Conservation (phyloP, 2,888 invertebrate species). For the Melolontha melolontha region DNA sequence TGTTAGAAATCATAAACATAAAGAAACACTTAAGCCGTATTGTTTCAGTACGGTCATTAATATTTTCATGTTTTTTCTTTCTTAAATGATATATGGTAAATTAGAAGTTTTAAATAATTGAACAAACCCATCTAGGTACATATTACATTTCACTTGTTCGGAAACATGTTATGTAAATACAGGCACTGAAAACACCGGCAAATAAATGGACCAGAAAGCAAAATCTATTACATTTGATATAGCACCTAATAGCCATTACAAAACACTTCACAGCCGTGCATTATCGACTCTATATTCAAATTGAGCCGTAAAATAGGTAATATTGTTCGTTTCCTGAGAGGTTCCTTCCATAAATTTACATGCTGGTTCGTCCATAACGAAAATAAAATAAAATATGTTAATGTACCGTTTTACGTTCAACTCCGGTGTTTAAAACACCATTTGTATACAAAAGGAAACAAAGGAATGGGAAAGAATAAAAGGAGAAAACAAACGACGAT, state of each 20-base stretch:
- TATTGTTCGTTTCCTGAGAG: slow-evolving; percentile 14
- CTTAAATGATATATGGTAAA: too few species aligned
- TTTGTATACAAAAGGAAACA: slow-evolving; percentile 40
- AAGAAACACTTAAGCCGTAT: too few species aligned
- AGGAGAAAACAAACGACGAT: slow-evolving; percentile 24
- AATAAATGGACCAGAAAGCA: too few species aligned
- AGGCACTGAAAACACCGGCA: too few species aligned
- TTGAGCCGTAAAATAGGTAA: slow-evolving; percentile 33
- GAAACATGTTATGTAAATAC: too few species aligned
- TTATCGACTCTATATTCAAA: slow-evolving; percentile 30
- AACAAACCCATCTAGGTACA: too few species aligned
- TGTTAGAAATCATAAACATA: too few species aligned
- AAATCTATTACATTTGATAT: background rate
- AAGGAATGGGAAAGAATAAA: slow-evolving; percentile 27
- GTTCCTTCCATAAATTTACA: slow-evolving; percentile 34
- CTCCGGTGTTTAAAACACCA: slow-evolving; percentile 31
- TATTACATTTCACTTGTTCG: too few species aligned
- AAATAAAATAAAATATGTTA: slow-evolving; percentile 40
- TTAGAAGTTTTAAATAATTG: too few species aligned
- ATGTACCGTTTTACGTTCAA: slow-evolving; percentile 35
- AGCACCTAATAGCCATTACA: slow-evolving; percentile 4
- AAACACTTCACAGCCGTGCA: slow-evolving; percentile 14
- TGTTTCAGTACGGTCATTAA: too few species aligned
- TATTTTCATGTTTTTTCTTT: too few species aligned
- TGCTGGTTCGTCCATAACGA: slow-evolving; percentile 21